These are phyloP conservation scores for Chaetops frenatus DNA, from an alignment of 2,113 vertebrate species.

Conservation along the genomic window DNA sequence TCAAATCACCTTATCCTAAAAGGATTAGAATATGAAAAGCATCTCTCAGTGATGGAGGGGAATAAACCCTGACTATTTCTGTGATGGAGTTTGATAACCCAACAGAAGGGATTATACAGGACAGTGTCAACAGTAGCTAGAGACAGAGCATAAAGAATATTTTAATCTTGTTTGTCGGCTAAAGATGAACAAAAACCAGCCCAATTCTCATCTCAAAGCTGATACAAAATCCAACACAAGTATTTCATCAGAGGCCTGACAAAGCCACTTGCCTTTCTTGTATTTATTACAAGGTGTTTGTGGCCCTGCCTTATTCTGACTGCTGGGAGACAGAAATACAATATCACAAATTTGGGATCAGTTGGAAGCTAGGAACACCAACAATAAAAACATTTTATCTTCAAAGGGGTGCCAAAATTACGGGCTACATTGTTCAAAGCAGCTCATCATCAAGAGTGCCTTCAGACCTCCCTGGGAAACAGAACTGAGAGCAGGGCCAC, in stretches of 20 bases:
- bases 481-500: neutral
- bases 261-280: neutral
- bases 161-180: neutral
- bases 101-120: neutral
- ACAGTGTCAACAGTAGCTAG: neutral
- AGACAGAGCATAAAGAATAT: neutral
- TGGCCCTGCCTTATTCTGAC: neutral
- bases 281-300: neutral
- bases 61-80: neutral
- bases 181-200: neutral
- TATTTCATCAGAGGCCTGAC: neutral
- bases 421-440: neutral
- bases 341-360: neutral
- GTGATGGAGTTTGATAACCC: neutral
- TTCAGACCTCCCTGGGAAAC: neutral
- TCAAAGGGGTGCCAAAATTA: neutral
- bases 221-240: neutral
- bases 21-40: neutral
- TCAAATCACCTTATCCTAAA: conserved; percentile 14
- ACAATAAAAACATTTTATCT: neutral
- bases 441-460: neutral
- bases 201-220: neutral
- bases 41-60: neutral
- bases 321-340: neutral
- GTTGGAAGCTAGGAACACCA: neutral